Percentiles rank a stretch among this genome's conserved stretches.
These are phyloP conservation scores for Spinus pinus DNA, from an alignment of 2,797 vertebrate species.

Conservation along the genomic window DNA sequence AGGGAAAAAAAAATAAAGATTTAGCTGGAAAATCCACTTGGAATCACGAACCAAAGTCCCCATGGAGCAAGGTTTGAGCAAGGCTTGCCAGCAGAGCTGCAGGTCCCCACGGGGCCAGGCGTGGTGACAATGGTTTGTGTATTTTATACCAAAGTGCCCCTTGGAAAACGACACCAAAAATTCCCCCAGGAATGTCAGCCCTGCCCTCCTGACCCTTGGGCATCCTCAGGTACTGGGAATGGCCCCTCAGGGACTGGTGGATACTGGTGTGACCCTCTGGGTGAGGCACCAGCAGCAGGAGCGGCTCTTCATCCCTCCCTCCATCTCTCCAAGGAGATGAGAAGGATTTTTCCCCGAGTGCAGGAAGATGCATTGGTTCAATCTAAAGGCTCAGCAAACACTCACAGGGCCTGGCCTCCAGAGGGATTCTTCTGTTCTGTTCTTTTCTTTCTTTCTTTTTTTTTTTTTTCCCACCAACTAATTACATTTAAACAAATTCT, in stretches of 20 bases:
- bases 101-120: rapidly evolving
- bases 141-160: rapidly evolving
- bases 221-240: neutral
- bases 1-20: neutral
- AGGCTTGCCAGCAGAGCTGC: neutral
- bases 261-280: neutral
- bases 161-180: rapidly evolving
- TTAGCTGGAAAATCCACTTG: neutral
- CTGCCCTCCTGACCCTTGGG: neutral
- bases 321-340: neutral
- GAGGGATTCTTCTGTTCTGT: neutral
- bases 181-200: neutral
- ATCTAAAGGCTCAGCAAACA: neutral
- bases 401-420: neutral
- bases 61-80: neutral
- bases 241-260: neutral
- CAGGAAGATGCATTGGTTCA: neutral
- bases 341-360: neutral
- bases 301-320: neutral
- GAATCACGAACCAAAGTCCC: neutral
- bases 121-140: neutral
- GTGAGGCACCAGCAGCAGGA: neutral
- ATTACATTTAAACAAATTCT: conserved; percentile 48
- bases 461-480: neutral
- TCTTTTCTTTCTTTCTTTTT: neutral